Evolutionary conservation across 2,888 invertebrate genomes (phyloP), one percentile per base, ranked within the genome.

Genomic region (Syrista parreyssii): DNA sequence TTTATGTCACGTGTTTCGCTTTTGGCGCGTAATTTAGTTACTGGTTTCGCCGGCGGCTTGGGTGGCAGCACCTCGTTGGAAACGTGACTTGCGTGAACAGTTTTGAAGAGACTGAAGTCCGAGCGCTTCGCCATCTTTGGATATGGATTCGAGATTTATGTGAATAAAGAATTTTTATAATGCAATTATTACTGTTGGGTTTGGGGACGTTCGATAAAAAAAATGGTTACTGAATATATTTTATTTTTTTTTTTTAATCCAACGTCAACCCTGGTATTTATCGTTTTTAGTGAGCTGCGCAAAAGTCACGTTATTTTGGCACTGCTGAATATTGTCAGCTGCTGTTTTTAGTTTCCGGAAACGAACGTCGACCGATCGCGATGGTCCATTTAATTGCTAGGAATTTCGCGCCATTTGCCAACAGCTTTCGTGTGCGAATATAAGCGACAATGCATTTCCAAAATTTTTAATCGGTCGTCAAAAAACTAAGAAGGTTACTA

Each of bases 31-130:
- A 32, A 35, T 68, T 33, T 74, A 71, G 30, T 40, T 35, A 33
- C 33, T 12, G 34, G 72, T 23, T 9, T 30, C 23, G 23, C 30
- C 23, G 68, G 12, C 12, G 12, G n/a, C 72, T 82, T 86, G 75
- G 83, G 79, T 12, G 88, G 85, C 78, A 93, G 93, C 76, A 96
- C 93, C 91, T 95, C 95, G 87, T 95, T 94, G 0, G 93, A 93
- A 68, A 95, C 92, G 86, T 93, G 94, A 12, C 94, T 93, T 23
- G 95, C 94, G 36, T 94, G 93, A 71, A 94, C 94, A 15, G 94
- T 93, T 85, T 95, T 94, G 35, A 93, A 91, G 33, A 95, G 92
- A 75, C 94, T 93, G 87, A 95, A 94, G 79, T 94, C 93, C 76
- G 94, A 93, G 81, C 94, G 93, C 85, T 94, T 94, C 40, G 92